Conservation (phyloP, 2,888 invertebrate species). For the Stenodera caucasica region DNA sequence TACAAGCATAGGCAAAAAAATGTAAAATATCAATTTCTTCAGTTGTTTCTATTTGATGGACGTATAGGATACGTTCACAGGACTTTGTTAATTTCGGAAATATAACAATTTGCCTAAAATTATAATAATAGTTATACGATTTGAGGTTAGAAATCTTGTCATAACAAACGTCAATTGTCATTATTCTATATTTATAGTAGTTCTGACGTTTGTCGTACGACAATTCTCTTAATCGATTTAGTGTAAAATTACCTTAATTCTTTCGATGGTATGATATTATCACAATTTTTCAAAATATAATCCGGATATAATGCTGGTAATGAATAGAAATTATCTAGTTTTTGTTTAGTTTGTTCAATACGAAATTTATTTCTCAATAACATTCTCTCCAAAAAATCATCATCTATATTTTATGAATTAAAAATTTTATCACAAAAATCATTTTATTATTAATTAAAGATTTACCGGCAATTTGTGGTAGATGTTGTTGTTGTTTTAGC, state of each 20-base stretch:
- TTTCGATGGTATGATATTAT: not conserved
- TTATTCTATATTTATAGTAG: no score
- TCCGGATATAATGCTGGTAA: not conserved
- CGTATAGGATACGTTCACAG: not conserved
- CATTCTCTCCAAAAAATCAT: conserved; percentile 9
- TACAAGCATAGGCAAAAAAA: not conserved
- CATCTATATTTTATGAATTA: not conserved
- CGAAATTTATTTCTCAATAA: conserved; percentile 15
- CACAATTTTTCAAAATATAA: not conserved
- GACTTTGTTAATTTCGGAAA: not conserved
- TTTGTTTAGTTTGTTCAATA: conserved; percentile 14
- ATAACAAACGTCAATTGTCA: no score
- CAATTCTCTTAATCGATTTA: no score
- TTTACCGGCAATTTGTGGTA: not conserved
- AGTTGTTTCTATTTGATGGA: no score
- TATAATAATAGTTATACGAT: no score
- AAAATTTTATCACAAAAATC: not conserved
- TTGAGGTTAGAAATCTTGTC: no score
- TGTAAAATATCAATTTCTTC: no score
- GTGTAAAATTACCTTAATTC: not conserved
- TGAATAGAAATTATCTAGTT: conserved; percentile 14
- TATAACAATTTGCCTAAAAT: not conserved
- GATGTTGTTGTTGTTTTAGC: conserved; percentile 9
- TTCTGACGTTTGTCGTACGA: no score
- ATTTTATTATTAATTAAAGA: not conserved